Conservation (phyloP, 2,113 vertebrate species). For the Aegotheles bennettii region DNA sequence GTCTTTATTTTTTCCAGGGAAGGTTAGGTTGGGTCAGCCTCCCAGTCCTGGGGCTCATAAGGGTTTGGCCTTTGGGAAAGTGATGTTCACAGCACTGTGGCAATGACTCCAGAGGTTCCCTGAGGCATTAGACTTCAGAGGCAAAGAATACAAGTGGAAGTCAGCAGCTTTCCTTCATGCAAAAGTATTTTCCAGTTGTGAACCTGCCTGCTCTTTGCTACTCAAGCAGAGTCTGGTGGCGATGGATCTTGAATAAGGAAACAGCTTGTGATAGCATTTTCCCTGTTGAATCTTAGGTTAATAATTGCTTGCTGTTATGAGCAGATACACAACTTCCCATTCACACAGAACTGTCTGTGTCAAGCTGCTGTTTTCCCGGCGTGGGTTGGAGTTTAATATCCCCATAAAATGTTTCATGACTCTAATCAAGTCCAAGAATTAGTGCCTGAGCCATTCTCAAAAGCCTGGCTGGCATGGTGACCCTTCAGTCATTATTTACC, state of each 20-base stretch:
- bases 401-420: background rate
- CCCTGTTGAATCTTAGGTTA: no score
- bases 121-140: background rate
- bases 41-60: background rate
- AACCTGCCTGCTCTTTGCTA: background rate
- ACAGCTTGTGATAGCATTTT: background rate
- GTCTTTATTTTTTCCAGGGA: no score
- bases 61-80: background rate
- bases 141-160: background rate
- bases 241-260: background rate
- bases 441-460: background rate
- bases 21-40: background rate
- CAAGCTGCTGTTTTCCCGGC: background rate
- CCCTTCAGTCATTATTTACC: background rate
- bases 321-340: background rate
- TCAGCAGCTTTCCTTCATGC: background rate
- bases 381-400: background rate
- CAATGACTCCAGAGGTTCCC: background rate
- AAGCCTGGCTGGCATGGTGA: background rate
- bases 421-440: background rate
- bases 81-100: rapidly evolving
- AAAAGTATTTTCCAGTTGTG: background rate
- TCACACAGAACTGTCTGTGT: background rate
- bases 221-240: rapidly evolving
- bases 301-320: rapidly evolving